A percentile compares a stretch with the other conserved stretches of the same genome.
phyloP scores from a whole-genome alignment of 2,113 vertebrate species.

The Sigmodon hispidus region DNA sequence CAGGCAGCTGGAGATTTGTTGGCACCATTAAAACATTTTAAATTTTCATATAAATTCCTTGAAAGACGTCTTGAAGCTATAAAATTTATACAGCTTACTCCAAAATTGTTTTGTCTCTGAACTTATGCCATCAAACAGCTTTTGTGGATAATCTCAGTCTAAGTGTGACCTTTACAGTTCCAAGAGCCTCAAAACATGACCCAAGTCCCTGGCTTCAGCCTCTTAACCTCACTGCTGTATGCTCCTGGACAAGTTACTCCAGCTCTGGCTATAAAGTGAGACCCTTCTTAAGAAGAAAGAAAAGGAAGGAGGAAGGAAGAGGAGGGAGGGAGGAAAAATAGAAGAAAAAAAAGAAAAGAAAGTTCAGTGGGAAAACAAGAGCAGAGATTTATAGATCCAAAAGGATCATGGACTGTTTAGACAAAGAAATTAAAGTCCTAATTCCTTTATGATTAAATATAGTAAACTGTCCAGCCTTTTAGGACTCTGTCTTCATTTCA shows the following conservation, averaged over 20 bases:
- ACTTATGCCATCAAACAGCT: neutral
- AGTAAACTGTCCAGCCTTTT: neutral
- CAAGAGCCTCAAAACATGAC: neutral
- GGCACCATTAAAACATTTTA: neutral
- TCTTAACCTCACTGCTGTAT: neutral
- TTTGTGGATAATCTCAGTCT: neutral
- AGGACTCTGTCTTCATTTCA: neutral
- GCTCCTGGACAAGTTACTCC: neutral
- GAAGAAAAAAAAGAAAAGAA: neutral
- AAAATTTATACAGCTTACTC: neutral
- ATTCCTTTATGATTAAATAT: neutral
- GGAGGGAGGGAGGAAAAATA: neutral
- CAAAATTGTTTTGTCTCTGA: slow-evolving; percentile 4
- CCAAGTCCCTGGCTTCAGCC: neutral
- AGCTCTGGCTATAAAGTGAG: neutral
- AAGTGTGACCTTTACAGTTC: neutral
- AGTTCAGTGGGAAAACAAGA: neutral
- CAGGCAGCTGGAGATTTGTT: neutral
- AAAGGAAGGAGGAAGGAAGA: neutral
- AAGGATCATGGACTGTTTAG: neutral
- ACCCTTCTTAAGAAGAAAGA: neutral
- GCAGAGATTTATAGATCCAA: neutral
- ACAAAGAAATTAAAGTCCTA: neutral
- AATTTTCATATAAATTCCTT: neutral
- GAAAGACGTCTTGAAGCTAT: slow-evolving; percentile 12